Percentiles rank a stretch among this genome's conserved stretches.
Evolutionary conservation across 2,888 invertebrate species (phyloP).

Genomic region (Ophion slaviceki): DNA sequence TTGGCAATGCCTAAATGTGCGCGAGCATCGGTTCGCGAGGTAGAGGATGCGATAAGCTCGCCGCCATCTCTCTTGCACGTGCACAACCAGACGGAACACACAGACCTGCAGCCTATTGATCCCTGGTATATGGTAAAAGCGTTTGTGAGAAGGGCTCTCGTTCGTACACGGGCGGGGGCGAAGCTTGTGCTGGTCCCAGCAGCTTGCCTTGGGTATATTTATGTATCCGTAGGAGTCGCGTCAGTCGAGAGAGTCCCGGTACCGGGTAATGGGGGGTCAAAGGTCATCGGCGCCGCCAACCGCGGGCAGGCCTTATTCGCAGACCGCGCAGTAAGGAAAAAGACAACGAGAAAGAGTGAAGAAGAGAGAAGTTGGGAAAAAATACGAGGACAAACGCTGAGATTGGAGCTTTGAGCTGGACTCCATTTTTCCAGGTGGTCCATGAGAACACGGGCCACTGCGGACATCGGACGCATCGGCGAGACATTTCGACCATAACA

Average conservation of each 20-base stretch:
- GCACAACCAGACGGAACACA: constrained; percentile 17
- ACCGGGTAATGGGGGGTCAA: constrained; percentile 83
- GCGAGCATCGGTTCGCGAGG: constrained; percentile 34
- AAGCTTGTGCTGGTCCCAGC: constrained; percentile 58
- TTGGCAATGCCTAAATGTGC: constrained; percentile 61
- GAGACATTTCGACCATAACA: too few species aligned
- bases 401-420: constrained; percentile 24
- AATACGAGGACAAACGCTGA: constrained; percentile 41
- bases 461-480: too few species aligned
- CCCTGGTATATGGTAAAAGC: constrained; percentile 40
- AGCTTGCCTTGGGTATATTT: constrained; percentile 72
- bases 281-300: constrained; percentile 82
- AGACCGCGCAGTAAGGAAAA: constrained; percentile 67
- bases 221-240: constrained; percentile 80
- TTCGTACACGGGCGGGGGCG: constrained; percentile 64
- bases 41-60: constrained; percentile 56
- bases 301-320: constrained; percentile 66
- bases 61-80: constrained; percentile 5
- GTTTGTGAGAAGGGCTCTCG: constrained; percentile 43
- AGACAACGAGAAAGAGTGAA: constrained; percentile 39
- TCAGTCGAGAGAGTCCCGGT: constrained; percentile 79
- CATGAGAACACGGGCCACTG: neutral
- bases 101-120: constrained; percentile 46
- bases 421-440: constrained; percentile 3
- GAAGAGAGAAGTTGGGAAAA: constrained; percentile 24